Evolutionary conservation across 2,113 vertebrate genomes (phyloP).

Genomic region (Nesospiza acunhae): DNA sequence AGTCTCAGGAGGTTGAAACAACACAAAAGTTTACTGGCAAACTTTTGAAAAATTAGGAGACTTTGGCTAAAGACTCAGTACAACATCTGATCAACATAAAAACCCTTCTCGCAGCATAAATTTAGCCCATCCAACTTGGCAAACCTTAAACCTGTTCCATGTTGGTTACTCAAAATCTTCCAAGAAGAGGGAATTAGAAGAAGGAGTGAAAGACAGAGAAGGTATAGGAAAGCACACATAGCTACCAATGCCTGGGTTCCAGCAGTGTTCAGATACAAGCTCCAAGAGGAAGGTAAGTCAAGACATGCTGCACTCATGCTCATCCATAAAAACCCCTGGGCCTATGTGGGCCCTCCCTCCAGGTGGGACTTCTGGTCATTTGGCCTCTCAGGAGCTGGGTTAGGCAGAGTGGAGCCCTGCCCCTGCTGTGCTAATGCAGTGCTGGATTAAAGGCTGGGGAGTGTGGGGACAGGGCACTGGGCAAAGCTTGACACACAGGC

Average conservation of each 20-base stretch:
- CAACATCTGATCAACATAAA: too few species aligned
- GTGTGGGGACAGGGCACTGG: background rate
- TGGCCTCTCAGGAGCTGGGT: background rate
- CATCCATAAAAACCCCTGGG: background rate
- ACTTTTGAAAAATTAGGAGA: background rate
- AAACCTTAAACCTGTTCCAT: background rate
- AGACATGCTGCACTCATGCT: background rate
- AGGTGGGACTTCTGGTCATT: background rate
- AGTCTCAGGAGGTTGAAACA: background rate
- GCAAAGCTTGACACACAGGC: background rate
- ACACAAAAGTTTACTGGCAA: background rate
- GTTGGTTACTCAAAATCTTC: background rate
- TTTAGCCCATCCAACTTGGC: background rate
- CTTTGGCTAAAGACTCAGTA: background rate
- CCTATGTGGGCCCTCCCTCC: background rate
- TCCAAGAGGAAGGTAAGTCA: background rate
- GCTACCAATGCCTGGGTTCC: background rate
- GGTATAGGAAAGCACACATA: background rate
- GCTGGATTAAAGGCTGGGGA: background rate
- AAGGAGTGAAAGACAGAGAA: background rate
- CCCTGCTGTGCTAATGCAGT: background rate
- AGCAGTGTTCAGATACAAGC: background rate
- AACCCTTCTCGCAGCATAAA: background rate
- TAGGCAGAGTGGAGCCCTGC: background rate
- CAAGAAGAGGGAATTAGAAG: background rate